Conservation (phyloP, 2,797 vertebrate species). For the Loriculus beryllinus region DNA sequence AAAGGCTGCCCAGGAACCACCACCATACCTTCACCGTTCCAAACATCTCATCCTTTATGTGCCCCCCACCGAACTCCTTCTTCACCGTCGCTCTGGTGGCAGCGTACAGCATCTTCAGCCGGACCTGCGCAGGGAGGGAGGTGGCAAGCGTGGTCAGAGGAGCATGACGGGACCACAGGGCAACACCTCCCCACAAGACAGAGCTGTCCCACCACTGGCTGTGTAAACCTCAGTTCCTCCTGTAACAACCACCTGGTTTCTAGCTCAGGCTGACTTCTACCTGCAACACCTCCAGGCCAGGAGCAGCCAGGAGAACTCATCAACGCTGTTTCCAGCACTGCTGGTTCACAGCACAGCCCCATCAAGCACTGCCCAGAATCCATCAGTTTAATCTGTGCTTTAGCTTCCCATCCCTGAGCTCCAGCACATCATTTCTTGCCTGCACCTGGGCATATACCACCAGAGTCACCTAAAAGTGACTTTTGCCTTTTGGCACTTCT, state of each 20-base stretch:
- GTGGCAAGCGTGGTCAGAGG: rapidly evolving
- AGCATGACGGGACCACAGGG: rapidly evolving
- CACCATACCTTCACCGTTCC: constrained; percentile 88
- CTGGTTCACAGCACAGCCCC: rapidly evolving
- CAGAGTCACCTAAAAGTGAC: neutral
- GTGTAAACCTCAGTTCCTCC: neutral
- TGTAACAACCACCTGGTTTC: neutral
- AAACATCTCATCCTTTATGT: constrained; percentile 95
- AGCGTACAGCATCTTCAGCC: constrained; percentile 98
- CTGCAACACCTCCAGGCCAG: neutral
- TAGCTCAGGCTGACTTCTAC: neutral
- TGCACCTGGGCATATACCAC: neutral
- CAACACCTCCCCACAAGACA: neutral
- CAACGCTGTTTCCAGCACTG: neutral
- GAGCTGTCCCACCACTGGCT: neutral
- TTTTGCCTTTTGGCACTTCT: neutral
- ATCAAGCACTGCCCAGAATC: neutral
- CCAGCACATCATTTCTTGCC: neutral
- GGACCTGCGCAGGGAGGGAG: constrained; percentile 78
- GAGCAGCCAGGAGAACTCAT: neutral
- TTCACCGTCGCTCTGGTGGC: constrained; percentile 97
- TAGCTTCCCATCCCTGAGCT: neutral
- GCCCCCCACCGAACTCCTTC: constrained; percentile 96
- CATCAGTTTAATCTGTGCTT: neutral
- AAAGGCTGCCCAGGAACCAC: neutral